These are phyloP conservation scores for Orthosia gothica DNA, from an alignment of 2,888 invertebrate genomes.

Conservation along the genomic window DNA sequence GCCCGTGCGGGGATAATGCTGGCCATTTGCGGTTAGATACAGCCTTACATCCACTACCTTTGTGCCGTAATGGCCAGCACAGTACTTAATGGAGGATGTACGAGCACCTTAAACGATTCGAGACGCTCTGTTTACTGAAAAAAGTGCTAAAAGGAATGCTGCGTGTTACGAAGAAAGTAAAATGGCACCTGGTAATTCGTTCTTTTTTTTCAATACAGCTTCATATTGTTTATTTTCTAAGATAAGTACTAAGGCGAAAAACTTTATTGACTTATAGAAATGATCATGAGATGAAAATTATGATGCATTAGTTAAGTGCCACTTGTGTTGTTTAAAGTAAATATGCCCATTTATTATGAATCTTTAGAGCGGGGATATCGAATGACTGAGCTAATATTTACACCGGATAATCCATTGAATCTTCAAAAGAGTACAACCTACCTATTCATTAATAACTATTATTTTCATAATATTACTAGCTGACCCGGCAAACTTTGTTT, in stretches of 20 bases:
- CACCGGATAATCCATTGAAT: slow-evolving; percentile 20
- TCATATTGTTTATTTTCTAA: slow-evolving; percentile 24
- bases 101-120: slow-evolving; percentile 63
- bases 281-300: not conserved
- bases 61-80: slow-evolving; percentile 69
- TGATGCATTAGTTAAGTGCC: slow-evolving; percentile 32
- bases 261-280: slow-evolving; percentile 24
- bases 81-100: slow-evolving; percentile 70
- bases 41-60: slow-evolving; percentile 71
- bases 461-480: too few relatives aligned
- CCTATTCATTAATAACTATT: too few relatives aligned
- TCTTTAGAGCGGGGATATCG: slow-evolving; percentile 20
- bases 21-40: slow-evolving; percentile 85
- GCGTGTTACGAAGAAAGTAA: slow-evolving; percentile 45
- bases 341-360: slow-evolving; percentile 37
- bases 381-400: slow-evolving; percentile 55
- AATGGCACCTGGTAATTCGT: slow-evolving; percentile 17
- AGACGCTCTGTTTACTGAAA: slow-evolving; percentile 50
- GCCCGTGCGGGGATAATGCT: slow-evolving; percentile 79
- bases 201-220: not conserved
- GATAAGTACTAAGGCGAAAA: slow-evolving; percentile 13
- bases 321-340: slow-evolving; percentile 47
- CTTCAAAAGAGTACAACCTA: not conserved
- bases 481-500: too few relatives aligned
- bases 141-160: slow-evolving; percentile 47